Evolutionary conservation across 2,888 invertebrate species (phyloP), one percentile per base, ranked within the genome.

Genomic region (Protula sp.): DNA sequence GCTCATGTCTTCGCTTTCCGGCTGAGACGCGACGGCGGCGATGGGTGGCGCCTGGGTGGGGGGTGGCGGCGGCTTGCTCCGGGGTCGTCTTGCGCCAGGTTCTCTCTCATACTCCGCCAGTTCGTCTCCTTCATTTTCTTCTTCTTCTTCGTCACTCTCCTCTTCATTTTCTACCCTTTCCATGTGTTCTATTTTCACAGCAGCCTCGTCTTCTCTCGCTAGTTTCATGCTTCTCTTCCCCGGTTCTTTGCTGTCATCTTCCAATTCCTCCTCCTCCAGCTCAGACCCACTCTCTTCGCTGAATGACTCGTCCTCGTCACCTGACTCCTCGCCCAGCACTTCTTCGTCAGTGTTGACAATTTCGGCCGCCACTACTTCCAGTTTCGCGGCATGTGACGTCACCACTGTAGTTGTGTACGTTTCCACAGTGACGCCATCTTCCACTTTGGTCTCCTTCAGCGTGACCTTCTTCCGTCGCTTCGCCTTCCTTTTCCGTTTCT

Each of bases 151-250:
- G 26, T 19, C 45, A 26, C 4, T 38, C 55, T 14, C 45, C 38
- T 28, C 58, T 30, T 58, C 58, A 26, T 47, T 55, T 27, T 61
- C 61, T 30, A 29, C 31, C 30, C 50, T 52, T 55, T 47, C 51
- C 5, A 5, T 29, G 9, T 30, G 47, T 30, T 28, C 26, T 19
- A 52, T 19, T 51, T 57, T 30, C 14, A 5, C 50, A 28, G 29
- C 19, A 22, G 9, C 30, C 30, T 57, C 47, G 19, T 38, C 38
- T 38, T 14, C 19, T 38, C 19, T 19, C 19, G 38, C 38, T 38
- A 38, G 38, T n/a, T n/a, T n/a, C n/a, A 2, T 9, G 26, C 2
- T 45, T 22, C 2, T 24, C 2, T n/a, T 30, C 26, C 24, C 4
- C 45, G 60, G 60, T 27, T 60, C 52, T 29, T 60, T 2, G 51